Evolutionary conservation across 2,888 invertebrate species (phyloP).

Genomic region (Euzophera pinguis): DNA sequence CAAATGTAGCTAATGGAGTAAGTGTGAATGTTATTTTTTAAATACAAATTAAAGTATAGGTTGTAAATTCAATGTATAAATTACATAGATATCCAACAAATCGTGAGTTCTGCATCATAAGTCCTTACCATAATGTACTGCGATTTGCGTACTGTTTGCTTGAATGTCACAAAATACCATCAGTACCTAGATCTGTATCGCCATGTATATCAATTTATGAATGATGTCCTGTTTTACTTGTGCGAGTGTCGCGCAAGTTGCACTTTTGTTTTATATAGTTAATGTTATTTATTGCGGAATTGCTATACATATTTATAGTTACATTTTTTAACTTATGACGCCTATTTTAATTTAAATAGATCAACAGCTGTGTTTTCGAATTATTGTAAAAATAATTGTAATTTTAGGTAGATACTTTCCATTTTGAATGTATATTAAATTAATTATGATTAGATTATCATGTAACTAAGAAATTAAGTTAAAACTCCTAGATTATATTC

Average conservation of each 20-base stretch:
- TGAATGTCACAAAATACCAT: slow-evolving; percentile 65
- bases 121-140: slow-evolving; percentile 38
- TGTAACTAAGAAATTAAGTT: slow-evolving; percentile 57
- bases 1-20: slow-evolving; percentile 49
- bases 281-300: slow-evolving; percentile 32
- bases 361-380: slow-evolving; percentile 40
- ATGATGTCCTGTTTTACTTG: slow-evolving; percentile 24
- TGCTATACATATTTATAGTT: slow-evolving; percentile 25
- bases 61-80: slow-evolving; percentile 62
- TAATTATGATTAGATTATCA: slow-evolving; percentile 51
- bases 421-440: slow-evolving; percentile 66
- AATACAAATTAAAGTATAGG: slow-evolving; percentile 39
- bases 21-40: slow-evolving; percentile 56
- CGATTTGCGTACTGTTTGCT: slow-evolving; percentile 47
- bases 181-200: slow-evolving; percentile 46
- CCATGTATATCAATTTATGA: slow-evolving; percentile 39
- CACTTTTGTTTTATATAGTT: slow-evolving; percentile 34
- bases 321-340: slow-evolving; percentile 26
- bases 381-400: slow-evolving; percentile 50
- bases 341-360: slow-evolving; percentile 42
- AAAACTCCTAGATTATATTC: slow-evolving; percentile 54
- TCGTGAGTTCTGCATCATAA: slow-evolving; percentile 37
- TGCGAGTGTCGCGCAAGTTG: slow-evolving; percentile 36
- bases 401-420: slow-evolving; percentile 56
- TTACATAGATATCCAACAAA: slow-evolving; percentile 38